phyloP scores from a whole-genome alignment of 2,797 vertebrate genomes.

The Pachyuromys duprasi region DNA sequence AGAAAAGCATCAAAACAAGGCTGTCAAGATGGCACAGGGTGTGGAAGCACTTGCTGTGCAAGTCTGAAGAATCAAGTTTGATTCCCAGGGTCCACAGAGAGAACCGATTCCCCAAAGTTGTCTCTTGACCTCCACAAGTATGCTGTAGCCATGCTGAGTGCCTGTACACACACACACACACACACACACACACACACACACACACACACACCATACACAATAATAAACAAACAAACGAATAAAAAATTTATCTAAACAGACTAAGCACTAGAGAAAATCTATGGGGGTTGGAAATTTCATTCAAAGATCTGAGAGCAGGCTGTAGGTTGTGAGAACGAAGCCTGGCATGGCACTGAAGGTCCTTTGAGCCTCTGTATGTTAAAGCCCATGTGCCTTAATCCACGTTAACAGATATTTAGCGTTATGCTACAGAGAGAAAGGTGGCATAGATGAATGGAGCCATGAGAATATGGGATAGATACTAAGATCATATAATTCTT shows the following conservation, averaged over 20 bases:
- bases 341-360: background rate
- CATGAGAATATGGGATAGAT: background rate
- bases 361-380: background rate
- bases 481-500: background rate
- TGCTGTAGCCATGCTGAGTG: background rate
- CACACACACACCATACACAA: too few relatives aligned
- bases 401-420: background rate
- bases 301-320: constrained; percentile 8
- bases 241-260: background rate
- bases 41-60: background rate
- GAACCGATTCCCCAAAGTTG: background rate
- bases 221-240: background rate
- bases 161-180: background rate
- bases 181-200: background rate
- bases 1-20: background rate
- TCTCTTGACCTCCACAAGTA: background rate
- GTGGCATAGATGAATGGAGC: background rate
- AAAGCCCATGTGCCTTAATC: background rate
- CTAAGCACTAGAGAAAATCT: background rate
- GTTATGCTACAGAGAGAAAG: background rate
- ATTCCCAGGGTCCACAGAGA: background rate
- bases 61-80: background rate
- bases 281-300: background rate
- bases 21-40: background rate
- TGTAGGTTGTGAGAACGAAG: background rate